A percentile compares a stretch with the other conserved stretches of the same genome.
These are phyloP conservation scores for Cyprinodon diabolis DNA, from an alignment of 2,797 vertebrate genomes.

Conservation along the genomic window DNA sequence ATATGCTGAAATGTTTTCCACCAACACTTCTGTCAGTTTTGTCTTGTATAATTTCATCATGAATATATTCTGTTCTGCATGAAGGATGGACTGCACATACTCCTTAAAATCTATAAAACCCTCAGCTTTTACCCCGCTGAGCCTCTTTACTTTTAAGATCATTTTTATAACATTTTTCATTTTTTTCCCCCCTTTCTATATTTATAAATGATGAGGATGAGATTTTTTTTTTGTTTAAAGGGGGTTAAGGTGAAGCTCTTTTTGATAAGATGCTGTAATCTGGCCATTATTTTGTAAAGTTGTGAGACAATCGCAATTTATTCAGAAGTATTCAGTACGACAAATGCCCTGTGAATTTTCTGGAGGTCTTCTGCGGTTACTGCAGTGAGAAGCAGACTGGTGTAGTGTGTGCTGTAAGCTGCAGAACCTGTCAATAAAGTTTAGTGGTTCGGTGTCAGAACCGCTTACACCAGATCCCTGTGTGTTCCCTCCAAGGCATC, in stretches of 20 bases:
- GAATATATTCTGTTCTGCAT: constrained; percentile 61
- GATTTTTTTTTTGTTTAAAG: constrained; percentile 7
- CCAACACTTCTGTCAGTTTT: constrained; percentile 63
- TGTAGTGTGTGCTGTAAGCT: constrained; percentile 81
- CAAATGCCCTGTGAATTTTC: constrained; percentile 51
- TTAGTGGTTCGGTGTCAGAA: constrained; percentile 76
- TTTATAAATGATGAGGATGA: no score
- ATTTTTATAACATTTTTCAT: neutral
- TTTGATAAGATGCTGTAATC: constrained; percentile 47
- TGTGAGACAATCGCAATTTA: constrained; percentile 56
- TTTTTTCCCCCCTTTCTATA: no score
- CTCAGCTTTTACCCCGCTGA: constrained; percentile 32
- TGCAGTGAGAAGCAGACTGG: constrained; percentile 71
- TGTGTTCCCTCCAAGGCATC: constrained; percentile 80
- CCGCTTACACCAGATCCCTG: constrained; percentile 77
- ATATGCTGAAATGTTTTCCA: constrained; percentile 49
- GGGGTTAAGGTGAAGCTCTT: constrained; percentile 20
- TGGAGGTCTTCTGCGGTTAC: constrained; percentile 64
- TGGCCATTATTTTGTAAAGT: constrained; percentile 37
- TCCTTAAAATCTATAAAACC: constrained; percentile 32
- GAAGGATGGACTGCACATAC: constrained; percentile 66
- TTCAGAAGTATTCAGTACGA: constrained; percentile 40
- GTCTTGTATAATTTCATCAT: constrained; percentile 66
- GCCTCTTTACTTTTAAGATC: neutral
- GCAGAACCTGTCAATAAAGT: constrained; percentile 83